A percentile compares a stretch with the other conserved stretches of the same genome.
Evolutionary conservation across 2,888 invertebrate species (phyloP).

Genomic region (Nysson spinosus): DNA sequence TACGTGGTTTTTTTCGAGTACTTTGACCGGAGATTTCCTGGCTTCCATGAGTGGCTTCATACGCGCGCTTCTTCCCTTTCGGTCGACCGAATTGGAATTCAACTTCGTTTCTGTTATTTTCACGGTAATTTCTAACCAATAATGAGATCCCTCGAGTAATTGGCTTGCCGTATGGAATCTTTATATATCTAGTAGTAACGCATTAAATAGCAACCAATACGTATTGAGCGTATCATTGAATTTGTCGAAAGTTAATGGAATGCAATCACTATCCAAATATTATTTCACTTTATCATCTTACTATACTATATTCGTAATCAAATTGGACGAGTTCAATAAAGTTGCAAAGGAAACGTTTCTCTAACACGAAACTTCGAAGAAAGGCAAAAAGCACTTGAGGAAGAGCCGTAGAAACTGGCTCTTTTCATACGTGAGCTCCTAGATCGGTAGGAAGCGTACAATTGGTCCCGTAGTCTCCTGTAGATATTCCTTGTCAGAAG

Average conservation of each 20-base stretch:
- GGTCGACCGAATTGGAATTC: neutral
- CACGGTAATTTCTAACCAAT: neutral
- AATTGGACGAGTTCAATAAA: slow-evolving; percentile 33
- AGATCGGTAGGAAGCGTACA: slow-evolving; percentile 53
- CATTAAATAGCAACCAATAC: too few species aligned
- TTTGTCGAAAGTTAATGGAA: too few species aligned
- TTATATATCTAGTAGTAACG: too few species aligned
- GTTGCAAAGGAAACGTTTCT: slow-evolving; percentile 25
- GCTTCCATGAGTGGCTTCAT: slow-evolving; percentile 5
- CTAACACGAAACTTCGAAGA: slow-evolving; percentile 34
- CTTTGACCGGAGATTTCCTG: slow-evolving; percentile 3
- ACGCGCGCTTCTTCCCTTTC: neutral
- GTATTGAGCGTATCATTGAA: too few species aligned
- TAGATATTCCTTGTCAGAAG: slow-evolving; percentile 54
- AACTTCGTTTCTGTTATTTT: neutral
- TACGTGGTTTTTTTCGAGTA: neutral
- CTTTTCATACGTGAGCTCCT: slow-evolving; percentile 59
- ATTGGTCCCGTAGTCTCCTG: slow-evolving; percentile 54
- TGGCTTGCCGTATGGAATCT: too few species aligned
- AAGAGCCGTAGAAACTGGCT: slow-evolving; percentile 39
- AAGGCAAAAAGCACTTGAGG: slow-evolving; percentile 37
- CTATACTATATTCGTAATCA: slow-evolving; percentile 24
- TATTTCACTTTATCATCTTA: slow-evolving; percentile 10
- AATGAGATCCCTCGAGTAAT: neutral
- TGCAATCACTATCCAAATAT: neutral